Evolutionary conservation across 2,113 vertebrate genomes (phyloP).

Genomic region (Corythornis cristatus): DNA sequence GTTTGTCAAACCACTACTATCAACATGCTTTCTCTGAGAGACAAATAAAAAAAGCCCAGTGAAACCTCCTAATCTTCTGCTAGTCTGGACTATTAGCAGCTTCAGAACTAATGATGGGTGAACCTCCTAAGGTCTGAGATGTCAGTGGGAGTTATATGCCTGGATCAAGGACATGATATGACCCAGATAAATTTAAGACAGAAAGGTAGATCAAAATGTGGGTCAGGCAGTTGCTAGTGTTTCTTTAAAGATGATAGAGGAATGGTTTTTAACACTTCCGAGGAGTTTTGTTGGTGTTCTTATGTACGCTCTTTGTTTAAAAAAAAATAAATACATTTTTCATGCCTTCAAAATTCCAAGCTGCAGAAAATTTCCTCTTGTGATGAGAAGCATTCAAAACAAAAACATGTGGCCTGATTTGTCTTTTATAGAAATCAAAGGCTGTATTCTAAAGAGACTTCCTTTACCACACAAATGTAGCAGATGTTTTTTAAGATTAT

Average conservation of each 20-base stretch:
- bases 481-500: constrained; percentile 81
- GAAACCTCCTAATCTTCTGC: constrained; percentile 15
- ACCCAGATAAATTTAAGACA: constrained; percentile 22
- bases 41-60: background rate
- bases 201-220: constrained; percentile 61
- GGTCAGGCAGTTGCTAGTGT: constrained; percentile 4
- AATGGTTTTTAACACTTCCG: constrained; percentile 61
- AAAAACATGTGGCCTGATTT: constrained; percentile 81
- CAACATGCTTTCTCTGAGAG: background rate
- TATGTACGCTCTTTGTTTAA: constrained; percentile 68
- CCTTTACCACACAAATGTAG: constrained; percentile 80
- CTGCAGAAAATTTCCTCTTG: constrained; percentile 80
- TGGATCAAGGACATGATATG: background rate
- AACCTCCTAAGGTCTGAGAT: constrained; percentile 54
- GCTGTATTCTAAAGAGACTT: constrained; percentile 78
- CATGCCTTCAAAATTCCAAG: constrained; percentile 78
- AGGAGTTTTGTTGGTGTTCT: constrained; percentile 72
- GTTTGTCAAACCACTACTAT: constrained; percentile 30
- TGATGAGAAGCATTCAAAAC: constrained; percentile 82
- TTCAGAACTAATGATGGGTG: constrained; percentile 45
- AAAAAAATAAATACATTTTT: constrained; percentile 73
- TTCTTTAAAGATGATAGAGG: constrained; percentile 61
- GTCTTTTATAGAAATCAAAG: constrained; percentile 83
- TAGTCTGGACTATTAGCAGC: background rate
- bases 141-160: background rate